Conservation (phyloP, 2,797 vertebrate species). For the Sebastes oblongus region DNA sequence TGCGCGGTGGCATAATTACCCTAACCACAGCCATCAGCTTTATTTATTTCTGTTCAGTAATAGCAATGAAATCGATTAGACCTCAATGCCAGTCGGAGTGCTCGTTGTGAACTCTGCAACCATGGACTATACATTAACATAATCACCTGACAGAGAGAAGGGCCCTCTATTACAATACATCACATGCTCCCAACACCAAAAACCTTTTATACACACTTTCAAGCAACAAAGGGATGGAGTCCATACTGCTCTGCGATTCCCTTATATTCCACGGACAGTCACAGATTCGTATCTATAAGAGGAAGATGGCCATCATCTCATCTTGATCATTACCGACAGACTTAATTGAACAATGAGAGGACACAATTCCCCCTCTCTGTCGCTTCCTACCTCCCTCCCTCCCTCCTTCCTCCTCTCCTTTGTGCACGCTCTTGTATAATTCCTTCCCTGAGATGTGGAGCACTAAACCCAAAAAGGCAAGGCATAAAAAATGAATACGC, state of each 20-base stretch:
- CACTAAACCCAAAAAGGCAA: conserved; percentile 63
- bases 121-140: conserved; percentile 72
- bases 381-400: conserved; percentile 70
- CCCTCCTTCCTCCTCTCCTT: conserved; percentile 34
- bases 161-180: conserved; percentile 67
- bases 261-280: conserved; percentile 60
- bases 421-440: conserved; percentile 57
- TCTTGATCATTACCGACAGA: conserved; percentile 84
- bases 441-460: conserved; percentile 62
- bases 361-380: conserved; percentile 86
- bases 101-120: conserved; percentile 75
- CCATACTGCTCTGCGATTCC: conserved; percentile 33
- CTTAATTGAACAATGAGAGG: conserved; percentile 93
- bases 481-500: conserved; percentile 63
- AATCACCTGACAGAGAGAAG: conserved; percentile 72
- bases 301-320: conserved; percentile 80
- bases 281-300: conserved; percentile 77
- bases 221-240: conserved; percentile 30
- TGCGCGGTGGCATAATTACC: conserved; percentile 83
- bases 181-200: conserved; percentile 38
- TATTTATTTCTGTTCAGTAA: conserved; percentile 85
- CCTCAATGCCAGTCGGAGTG: conserved; percentile 75
- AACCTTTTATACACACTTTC: conserved; percentile 42
- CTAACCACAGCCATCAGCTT: conserved; percentile 82
- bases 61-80: conserved; percentile 84